Evolutionary conservation across 2,888 invertebrate species (phyloP), one percentile per base, ranked within the genome.

Genomic region (Melinaea menophilus): DNA sequence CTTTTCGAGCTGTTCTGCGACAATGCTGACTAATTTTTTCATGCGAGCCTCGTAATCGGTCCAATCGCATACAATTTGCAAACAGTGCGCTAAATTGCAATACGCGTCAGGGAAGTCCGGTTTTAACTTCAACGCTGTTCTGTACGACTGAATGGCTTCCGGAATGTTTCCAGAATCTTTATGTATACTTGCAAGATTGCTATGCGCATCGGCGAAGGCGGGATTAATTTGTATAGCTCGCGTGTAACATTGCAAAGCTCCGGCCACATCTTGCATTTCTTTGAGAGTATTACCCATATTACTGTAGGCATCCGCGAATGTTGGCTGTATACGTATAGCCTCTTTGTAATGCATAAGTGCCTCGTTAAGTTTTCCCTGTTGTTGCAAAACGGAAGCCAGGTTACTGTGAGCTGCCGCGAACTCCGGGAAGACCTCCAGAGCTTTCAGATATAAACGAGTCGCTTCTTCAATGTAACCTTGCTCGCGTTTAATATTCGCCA

Each of bases 201-300:
- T 98, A 85, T 99, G 99, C 11, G 99, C 99, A 88, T 99, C 99
- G 48, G 99, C 99, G 85, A 99, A 99, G 2, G 98, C 99, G 2
- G 99, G 99, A 88, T 99, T 99, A 71, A 99, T 99, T 88, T 99
- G 98, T 76, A 99, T 99, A 11, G 99, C 99, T 73, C 99, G 92
- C 0, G 98, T 97, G 85, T 99, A 99, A 83, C 99, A 99, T 81
- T 99, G 98, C 68, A 99, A 87, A 7, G 99, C 99, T 0, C 98
- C 99, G 62, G 96, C 95, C 41, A 99, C 96, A 81, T 99, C 99
- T 86, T 99, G 99, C 96, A 99, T 96, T 85, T 99, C 99, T 84
- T 99, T 99, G 66, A 99, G 92, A 0, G 99, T 99, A 85, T 99
- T 99, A 54, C 99, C 99, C 99, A 99, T 99, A 84, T 99, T 99